phyloP scores from a whole-genome alignment of 2,113 vertebrate genomes.

The Camelus bactrianus region DNA sequence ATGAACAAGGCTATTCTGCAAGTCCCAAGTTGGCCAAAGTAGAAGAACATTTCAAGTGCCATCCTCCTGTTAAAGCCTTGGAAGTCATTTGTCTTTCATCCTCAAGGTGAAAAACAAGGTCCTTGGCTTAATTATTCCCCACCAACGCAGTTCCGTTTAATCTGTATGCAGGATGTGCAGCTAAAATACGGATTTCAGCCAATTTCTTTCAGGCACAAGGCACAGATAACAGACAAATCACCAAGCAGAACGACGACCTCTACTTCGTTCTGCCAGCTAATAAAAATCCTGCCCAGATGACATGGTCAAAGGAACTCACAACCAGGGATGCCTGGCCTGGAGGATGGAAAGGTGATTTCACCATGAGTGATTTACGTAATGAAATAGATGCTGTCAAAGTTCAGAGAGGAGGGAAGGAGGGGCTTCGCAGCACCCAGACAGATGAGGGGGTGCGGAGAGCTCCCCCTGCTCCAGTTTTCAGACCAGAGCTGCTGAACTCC shows the following conservation, averaged over 20 bases:
- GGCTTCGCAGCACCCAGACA: not conserved
- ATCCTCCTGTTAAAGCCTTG: conserved; percentile 41
- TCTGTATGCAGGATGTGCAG: conserved; percentile 64
- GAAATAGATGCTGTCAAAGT: not conserved
- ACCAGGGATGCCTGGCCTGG: not conserved
- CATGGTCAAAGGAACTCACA: not conserved
- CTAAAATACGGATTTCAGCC: conserved; percentile 57
- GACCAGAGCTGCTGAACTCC: not conserved
- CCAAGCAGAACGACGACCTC: not conserved
- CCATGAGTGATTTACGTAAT: not conserved
- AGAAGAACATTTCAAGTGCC: conserved; percentile 49
- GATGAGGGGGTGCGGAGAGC: not conserved
- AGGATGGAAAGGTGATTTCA: not conserved
- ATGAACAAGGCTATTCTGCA: conserved; percentile 26
- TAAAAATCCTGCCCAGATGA: conserved; percentile 28
- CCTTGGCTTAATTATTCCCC: conserved; percentile 72
- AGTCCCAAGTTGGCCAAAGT: not conserved
- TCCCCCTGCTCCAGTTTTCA: not conserved
- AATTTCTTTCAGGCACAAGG: conserved; percentile 56
- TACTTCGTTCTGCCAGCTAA: not conserved
- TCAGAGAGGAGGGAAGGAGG: not conserved
- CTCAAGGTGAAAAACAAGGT: conserved; percentile 81
- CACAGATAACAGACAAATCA: conserved; percentile 59
- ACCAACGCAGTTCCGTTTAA: conserved; percentile 50
- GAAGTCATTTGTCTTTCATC: conserved; percentile 75